Base-by-base conservation (phyloP, 2,797 vertebrate species). In the Megalops cyprinoides region DNA sequence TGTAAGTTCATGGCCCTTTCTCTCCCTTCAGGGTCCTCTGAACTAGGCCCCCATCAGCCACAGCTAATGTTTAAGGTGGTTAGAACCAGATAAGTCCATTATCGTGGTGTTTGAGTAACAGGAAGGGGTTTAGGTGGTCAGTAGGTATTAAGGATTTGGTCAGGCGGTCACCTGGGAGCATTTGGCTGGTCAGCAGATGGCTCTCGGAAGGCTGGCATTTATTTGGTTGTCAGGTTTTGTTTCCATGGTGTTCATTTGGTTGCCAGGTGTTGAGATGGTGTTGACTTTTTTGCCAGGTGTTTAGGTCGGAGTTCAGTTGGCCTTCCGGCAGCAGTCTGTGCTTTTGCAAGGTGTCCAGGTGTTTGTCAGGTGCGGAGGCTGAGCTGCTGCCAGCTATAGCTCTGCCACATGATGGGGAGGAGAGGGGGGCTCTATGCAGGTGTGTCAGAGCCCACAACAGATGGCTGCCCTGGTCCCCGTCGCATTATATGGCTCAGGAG, bases 391-490 rank as follows among this genome's bases (percentile, higher is more conserved):
- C 34, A 39, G 46, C 56, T 58, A 69, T 25, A 8, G 25, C 80
- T 69, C 28, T 18, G 8, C 42, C 15, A 31, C 23, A 58, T 74
- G 53, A 62, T 18, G 44, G n/a, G n/a, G n/a, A n/a, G n/a, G n/a
- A n/a, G n/a, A n/a, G n/a, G n/a, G 34, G 51, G 34, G 76, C 39
- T 62, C 80, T 71, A 42, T 51, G 39, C 62, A 77, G 75, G 75
- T 82, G 62, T 51, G 42, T 73, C 62, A 78, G 18, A n/a, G 62
- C 80, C 20, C 15, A 65, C 65, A 69, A 49, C 78, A 77, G 51
- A 78, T 82, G 80, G 74, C 56, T 49, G 46, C 44, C 25, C 74
- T 18, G 2, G 48, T 28, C 37, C 14, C 39, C 58, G 31, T 62
- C 48, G 42, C 65, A 44, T 46, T 53, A 71, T 65, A 77, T 58